These are phyloP conservation scores for Phymatocera aterrima DNA, from an alignment of 2,888 invertebrate species.

Conservation along the genomic window DNA sequence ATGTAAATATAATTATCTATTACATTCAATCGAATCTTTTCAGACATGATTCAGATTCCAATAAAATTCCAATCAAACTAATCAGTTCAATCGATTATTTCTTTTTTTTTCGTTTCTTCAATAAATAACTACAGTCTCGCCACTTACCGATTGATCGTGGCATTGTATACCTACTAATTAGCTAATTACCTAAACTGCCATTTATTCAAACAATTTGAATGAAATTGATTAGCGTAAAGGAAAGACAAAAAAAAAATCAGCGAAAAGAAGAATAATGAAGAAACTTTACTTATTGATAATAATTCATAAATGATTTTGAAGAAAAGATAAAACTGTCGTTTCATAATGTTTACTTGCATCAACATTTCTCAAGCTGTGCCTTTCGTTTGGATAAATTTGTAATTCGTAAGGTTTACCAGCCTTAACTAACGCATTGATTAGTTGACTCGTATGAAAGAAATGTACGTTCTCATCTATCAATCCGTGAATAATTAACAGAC, in stretches of 20 bases:
- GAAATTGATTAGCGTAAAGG: slow-evolving; percentile 21
- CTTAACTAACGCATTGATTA: slow-evolving; percentile 92
- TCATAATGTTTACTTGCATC: slow-evolving; percentile 98
- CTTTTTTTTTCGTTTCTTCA: too few species aligned
- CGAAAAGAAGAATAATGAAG: too few species aligned
- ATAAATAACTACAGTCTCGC: slow-evolving; percentile 37
- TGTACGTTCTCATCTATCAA: slow-evolving; percentile 99
- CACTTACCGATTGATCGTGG: not conserved
- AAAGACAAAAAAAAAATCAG: not conserved
- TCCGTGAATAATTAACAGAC: slow-evolving; percentile 96
- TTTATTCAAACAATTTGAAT: too few species aligned
- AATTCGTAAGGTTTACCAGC: slow-evolving; percentile 97
- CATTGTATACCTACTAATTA: slow-evolving; percentile 13
- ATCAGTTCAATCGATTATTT: too few species aligned
- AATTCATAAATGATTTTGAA: slow-evolving; percentile 86
- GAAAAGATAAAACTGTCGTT: slow-evolving; percentile 93
- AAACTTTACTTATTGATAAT: not conserved
- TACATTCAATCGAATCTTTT: slow-evolving; percentile 3
- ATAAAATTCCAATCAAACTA: slow-evolving; percentile 18
- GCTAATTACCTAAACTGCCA: slow-evolving; percentile 34
- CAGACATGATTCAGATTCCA: slow-evolving; percentile 9
- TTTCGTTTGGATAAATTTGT: slow-evolving; percentile 96
- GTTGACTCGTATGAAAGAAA: slow-evolving; percentile 95
- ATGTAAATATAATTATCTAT: slow-evolving; percentile 4
- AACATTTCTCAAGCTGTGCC: slow-evolving; percentile 95